These are phyloP conservation scores for Heliothis subflexa DNA, from an alignment of 1,140 invertebrate genomes.

Conservation along the genomic window DNA sequence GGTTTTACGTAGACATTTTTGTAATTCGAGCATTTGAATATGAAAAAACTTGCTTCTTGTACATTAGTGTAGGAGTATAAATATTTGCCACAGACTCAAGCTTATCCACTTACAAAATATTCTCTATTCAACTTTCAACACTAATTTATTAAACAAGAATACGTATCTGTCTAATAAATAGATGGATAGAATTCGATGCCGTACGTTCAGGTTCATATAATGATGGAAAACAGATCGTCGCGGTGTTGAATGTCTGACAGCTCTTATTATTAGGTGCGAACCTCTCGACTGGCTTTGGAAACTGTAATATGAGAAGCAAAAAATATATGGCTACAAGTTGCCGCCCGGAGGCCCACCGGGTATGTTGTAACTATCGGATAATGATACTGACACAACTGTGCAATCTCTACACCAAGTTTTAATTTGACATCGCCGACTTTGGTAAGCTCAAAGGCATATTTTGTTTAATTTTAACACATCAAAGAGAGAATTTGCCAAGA, in stretches of 20 bases:
- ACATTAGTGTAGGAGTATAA: no score
- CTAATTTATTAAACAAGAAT: background rate
- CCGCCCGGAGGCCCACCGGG: constrained; percentile 33
- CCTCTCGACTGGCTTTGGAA: constrained; percentile 36
- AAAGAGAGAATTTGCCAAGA: no score
- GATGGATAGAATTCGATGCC: constrained; percentile 70
- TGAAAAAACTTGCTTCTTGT: no score
- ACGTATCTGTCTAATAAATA: constrained; percentile 68
- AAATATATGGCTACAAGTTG: constrained; percentile 33
- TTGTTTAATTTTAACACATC: background rate
- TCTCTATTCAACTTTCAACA: no score
- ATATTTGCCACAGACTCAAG: no score
- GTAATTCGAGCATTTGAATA: no score
- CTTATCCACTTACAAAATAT: no score
- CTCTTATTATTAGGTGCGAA: constrained; percentile 65
- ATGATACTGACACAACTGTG: constrained; percentile 9
- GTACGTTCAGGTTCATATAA: constrained; percentile 48
- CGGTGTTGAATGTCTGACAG: constrained; percentile 68
- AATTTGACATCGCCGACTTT: constrained; percentile 11
- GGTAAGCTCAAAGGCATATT: background rate
- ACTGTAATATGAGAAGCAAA: constrained; percentile 41
- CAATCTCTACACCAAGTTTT: constrained; percentile 24
- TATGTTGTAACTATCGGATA: constrained; percentile 26
- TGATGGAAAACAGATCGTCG: constrained; percentile 67
- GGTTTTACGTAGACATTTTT: no score